Evolutionary conservation across 1,140 invertebrate genomes (phyloP), one percentile per base, ranked within the genome.

Genomic region (Apis cerana): DNA sequence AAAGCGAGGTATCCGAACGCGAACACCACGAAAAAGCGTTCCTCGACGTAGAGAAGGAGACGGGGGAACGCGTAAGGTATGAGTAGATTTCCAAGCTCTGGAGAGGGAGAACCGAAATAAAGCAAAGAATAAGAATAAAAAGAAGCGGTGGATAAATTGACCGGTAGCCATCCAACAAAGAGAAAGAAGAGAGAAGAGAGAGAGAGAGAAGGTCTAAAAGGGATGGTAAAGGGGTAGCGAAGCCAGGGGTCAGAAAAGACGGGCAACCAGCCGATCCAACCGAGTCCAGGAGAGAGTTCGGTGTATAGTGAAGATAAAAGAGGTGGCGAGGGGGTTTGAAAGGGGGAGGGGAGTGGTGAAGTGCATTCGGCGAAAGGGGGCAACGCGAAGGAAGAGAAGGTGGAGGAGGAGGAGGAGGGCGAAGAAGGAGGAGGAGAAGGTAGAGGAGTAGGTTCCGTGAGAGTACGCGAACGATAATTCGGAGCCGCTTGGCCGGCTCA

Each of bases 391-490:
- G 27, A 68, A 21, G n/a, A 56, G 59, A 50, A 27, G 27, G 27
- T 1, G 27, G 27, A 27, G 27, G 27, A 27, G 27, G 27, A 59
- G 1, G 27, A 27, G 27, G 27, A 27, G n/a, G n/a, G n/a, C n/a
- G n/a, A n/a, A n/a, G n/a, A n/a, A 68, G 77, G 52, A 50, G 72
- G 65, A 21, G 48, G 64, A 43, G 23, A 61, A 50, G 59, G 82
- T 75, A 89, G 84, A 86, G 88, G 56, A 64, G 74, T 65, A 27
- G 67, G 87, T 88, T 90, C 88, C 89, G 91, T 92, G 91, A 91
- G 91, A 92, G 90, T 90, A 81, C 89, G 91, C 91, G 90, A 91
- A 93, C 91, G 92, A 93, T 93, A 93, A 93, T 93, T 93, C 92
- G 92, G 92, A 92, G 92, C 89, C 88, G 84, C 81, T 89, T 87